A percentile compares a stretch with the other conserved stretches of the same genome.
phyloP scores from a whole-genome alignment of 2,888 invertebrate genomes.

The Parapristionchus giblindavisi region DNA sequence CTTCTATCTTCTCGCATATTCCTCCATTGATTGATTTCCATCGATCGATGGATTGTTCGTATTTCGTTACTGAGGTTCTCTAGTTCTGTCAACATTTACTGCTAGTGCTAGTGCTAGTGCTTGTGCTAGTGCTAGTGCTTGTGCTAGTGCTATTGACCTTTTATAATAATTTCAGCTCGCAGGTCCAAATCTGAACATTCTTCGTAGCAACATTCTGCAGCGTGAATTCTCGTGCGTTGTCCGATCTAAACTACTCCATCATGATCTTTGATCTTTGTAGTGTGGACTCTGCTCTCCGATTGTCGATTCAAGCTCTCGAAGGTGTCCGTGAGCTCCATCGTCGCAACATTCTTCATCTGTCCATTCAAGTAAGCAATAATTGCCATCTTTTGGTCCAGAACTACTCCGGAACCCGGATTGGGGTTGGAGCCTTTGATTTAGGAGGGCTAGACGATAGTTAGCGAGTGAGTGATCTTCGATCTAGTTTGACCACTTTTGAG shows the following conservation, averaged over 20 bases:
- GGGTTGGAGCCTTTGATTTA: too few species aligned
- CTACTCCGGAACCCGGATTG: too few species aligned
- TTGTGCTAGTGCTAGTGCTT: too few species aligned
- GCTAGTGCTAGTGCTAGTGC: too few species aligned
- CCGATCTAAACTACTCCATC: background rate
- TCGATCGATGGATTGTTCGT: background rate
- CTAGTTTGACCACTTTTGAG: too few species aligned
- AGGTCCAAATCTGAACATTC: slow-evolving; percentile 25
- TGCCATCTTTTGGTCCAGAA: too few species aligned
- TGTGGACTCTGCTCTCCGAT: slow-evolving; percentile 17
- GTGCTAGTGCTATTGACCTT: background rate
- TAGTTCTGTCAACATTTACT: background rate
- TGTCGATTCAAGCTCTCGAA: slow-evolving; percentile 16
- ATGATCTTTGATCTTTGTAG: slow-evolving; percentile 34
- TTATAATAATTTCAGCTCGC: background rate
- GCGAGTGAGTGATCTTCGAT: slow-evolving; percentile 9
- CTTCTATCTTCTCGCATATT: slow-evolving; percentile 15
- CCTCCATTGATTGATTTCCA: slow-evolving; percentile 27
- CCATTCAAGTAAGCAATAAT: slow-evolving; percentile 22
- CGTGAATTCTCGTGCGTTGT: slow-evolving; percentile 21
- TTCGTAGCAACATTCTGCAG: slow-evolving; percentile 28
- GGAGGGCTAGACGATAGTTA: too few species aligned
- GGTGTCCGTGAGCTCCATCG: slow-evolving; percentile 1
- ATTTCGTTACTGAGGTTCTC: slow-evolving; percentile 19
- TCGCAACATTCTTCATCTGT: slow-evolving; percentile 13